Conservation (phyloP, 37 sponge, comb jelly and placozoan species). For the Hexactinellida sp. region DNA sequence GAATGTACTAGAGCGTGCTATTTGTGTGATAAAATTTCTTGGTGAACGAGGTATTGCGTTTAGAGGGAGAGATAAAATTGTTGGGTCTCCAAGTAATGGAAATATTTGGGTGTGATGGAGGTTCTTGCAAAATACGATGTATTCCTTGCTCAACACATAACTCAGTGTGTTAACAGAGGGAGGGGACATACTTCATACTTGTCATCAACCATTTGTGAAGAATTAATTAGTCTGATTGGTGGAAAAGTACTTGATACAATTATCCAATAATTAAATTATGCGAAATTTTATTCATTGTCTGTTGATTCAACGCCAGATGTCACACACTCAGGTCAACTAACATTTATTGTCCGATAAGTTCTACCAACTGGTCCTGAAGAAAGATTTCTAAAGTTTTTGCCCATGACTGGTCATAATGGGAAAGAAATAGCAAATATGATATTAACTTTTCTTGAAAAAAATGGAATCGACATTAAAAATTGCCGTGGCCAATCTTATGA, state of each 20-base stretch:
- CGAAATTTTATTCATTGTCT: neutral
- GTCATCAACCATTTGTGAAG: conserved; percentile 6
- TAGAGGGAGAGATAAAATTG: neutral
- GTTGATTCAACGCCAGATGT: neutral
- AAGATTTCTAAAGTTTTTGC: neutral
- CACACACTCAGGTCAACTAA: neutral
- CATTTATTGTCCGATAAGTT: neutral
- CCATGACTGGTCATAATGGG: neutral
- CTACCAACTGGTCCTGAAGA: neutral
- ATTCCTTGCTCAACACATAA: neutral
- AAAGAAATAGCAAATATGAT: neutral
- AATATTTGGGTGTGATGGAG: conserved; percentile 11
- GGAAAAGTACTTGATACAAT: neutral
- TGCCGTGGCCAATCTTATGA: neutral
- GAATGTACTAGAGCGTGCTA: neutral
- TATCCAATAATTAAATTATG: neutral
- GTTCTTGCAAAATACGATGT: neutral
- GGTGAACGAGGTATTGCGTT: neutral
- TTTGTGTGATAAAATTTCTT: neutral
- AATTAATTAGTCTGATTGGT: neutral
- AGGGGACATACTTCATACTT: neutral
- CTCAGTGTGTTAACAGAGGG: neutral
- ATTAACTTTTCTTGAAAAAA: neutral
- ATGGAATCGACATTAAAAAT: neutral
- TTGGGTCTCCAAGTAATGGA: conserved; percentile 2